phyloP scores from a whole-genome alignment of 1,140 invertebrate species.

The Platorchestia sp. region DNA sequence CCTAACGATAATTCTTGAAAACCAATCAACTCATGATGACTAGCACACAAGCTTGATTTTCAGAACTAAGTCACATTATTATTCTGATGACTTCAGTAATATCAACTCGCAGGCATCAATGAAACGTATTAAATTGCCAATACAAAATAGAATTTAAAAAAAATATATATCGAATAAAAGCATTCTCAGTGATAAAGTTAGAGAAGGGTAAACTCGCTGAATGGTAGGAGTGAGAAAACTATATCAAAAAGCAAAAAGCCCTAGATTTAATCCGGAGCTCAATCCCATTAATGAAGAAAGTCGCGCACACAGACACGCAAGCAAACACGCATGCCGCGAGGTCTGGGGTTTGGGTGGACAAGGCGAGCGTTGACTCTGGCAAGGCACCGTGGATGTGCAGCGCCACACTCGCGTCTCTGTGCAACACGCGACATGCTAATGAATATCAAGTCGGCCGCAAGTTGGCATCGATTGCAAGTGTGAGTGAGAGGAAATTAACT shows the following conservation, averaged over 20 bases:
- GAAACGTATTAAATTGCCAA: not conserved
- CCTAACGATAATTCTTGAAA: not conserved
- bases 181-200: not conserved
- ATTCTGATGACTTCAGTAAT: not conserved
- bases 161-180: not conserved
- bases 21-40: not conserved
- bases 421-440: not conserved
- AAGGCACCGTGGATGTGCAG: not conserved
- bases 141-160: not conserved
- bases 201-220: not conserved
- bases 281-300: not conserved
- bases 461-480: not conserved
- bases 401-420: not conserved
- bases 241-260: not conserved
- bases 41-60: not conserved
- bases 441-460: not conserved
- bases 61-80: too few relatives aligned
- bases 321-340: not conserved
- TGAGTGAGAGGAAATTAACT: not conserved
- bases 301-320: not conserved
- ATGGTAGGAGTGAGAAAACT: not conserved
- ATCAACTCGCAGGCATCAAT: not conserved
- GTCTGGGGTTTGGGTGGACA: not conserved
- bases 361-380: not conserved
- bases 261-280: not conserved